A percentile compares a stretch with the other conserved stretches of the same genome.
phyloP scores from a whole-genome alignment of 2,113 vertebrate genomes.

The Bostrychus sinensis region DNA sequence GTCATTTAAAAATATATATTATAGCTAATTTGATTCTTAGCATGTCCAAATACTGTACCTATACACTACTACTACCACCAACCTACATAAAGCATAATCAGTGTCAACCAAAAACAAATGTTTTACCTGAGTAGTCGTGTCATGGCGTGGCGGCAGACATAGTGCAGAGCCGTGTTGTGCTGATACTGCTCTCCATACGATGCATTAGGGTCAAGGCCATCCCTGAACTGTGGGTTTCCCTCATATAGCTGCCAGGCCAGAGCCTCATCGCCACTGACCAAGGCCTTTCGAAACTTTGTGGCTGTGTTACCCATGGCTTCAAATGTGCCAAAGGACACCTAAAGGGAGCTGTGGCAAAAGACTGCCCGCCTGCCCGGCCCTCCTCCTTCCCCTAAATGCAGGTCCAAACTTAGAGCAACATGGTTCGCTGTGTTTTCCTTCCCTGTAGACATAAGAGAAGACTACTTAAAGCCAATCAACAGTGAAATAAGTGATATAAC shows the following conservation, averaged over 20 bases:
- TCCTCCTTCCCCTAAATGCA: conserved; percentile 55
- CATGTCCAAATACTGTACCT: too few relatives aligned
- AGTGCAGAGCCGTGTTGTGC: conserved; percentile 97
- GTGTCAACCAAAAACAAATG: too few relatives aligned
- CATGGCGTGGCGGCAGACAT: conserved; percentile 96
- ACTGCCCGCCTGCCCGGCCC: conserved; percentile 12
- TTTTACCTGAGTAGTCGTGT: conserved; percentile 93
- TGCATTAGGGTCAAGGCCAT: conserved; percentile 95
- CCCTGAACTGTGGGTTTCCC: conserved; percentile 96
- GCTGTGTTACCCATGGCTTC: conserved; percentile 95
- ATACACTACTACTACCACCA: too few relatives aligned
- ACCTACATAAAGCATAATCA: too few relatives aligned
- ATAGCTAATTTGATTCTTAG: too few relatives aligned
- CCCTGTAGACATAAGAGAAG: conserved; percentile 41
- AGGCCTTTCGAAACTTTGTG: conserved; percentile 98
- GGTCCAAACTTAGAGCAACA: conserved; percentile 67
- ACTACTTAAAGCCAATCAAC: conserved; percentile 22
- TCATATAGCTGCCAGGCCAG: conserved; percentile 98
- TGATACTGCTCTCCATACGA: conserved; percentile 98
- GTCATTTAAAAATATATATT: too few relatives aligned
- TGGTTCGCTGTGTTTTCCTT: conserved; percentile 54
- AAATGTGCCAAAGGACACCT: conserved; percentile 46
- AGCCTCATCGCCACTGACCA: conserved; percentile 95
- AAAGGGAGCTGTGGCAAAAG: conserved; percentile 42
- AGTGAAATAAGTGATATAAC: neutral